phyloP scores from a whole-genome alignment of 2,113 vertebrate species.

The Sinosuthora webbiana region DNA sequence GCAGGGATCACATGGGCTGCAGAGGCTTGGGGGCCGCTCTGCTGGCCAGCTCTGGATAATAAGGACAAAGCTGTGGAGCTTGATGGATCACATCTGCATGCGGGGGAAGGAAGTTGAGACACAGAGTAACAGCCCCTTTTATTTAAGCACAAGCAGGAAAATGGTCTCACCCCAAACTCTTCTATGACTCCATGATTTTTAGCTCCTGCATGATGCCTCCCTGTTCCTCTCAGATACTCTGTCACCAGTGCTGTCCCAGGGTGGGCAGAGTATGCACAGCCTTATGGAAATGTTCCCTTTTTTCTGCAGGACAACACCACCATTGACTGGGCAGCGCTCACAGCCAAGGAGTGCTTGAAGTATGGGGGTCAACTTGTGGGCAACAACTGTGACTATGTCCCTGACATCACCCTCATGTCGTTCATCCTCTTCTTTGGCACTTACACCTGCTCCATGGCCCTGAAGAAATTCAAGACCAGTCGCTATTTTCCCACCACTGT shows the following conservation, averaged over 20 bases:
- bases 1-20: fast-evolving
- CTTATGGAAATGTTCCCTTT: background rate
- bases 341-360: conserved; percentile 84
- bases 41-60: background rate
- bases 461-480: conserved; percentile 98
- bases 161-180: background rate
- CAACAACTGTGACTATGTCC: conserved; percentile 85
- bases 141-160: background rate
- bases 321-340: conserved; percentile 83
- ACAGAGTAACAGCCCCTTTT: background rate
- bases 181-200: background rate
- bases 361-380: conserved; percentile 86
- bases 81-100: fast-evolving
- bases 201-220: background rate
- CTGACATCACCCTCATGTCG: conserved; percentile 95
- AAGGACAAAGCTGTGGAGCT: background rate
- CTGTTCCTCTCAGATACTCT: background rate
- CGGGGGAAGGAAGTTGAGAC: background rate
- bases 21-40: fast-evolving
- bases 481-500: conserved; percentile 95
- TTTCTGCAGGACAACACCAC: conserved; percentile 75
- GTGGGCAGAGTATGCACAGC: background rate
- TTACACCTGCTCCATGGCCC: conserved; percentile 93
- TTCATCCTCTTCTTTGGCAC: conserved; percentile 98
- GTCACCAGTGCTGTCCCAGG: background rate